These are phyloP conservation scores for Microctenopoma lineatum DNA, from an alignment of 2,797 vertebrate species.

Conservation along the genomic window DNA sequence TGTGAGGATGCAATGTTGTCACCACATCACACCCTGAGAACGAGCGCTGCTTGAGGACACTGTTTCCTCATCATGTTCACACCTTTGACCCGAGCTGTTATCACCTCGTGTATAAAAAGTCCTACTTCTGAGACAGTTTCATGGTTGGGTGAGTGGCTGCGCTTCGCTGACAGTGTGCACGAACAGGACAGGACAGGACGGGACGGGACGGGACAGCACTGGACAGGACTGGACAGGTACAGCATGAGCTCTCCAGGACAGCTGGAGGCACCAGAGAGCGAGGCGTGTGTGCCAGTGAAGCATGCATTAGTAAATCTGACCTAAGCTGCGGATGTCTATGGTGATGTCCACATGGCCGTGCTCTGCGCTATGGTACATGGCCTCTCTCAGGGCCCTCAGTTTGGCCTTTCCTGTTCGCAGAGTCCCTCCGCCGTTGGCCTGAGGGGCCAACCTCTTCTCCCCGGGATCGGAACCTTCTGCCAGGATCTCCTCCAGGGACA, in stretches of 20 bases:
- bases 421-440: slow-evolving; percentile 78
- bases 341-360: slow-evolving; percentile 90
- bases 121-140: slow-evolving; percentile 16
- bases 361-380: slow-evolving; percentile 89
- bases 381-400: slow-evolving; percentile 87
- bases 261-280: slow-evolving; percentile 68
- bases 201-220: slow-evolving; percentile 44
- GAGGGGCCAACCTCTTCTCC: slow-evolving; percentile 72
- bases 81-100: slow-evolving; percentile 34
- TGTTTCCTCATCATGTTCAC: slow-evolving; percentile 14
- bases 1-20: slow-evolving; percentile 13
- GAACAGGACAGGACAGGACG: slow-evolving; percentile 42
- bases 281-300: slow-evolving; percentile 64
- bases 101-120: slow-evolving; percentile 28
- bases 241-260: slow-evolving; percentile 75
- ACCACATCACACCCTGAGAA: slow-evolving; percentile 14
- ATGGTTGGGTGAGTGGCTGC: slow-evolving; percentile 39
- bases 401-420: slow-evolving; percentile 87
- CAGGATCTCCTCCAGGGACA: slow-evolving; percentile 88
- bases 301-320: slow-evolving; percentile 82
- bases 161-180: slow-evolving; percentile 37
- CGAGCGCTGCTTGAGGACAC: slow-evolving; percentile 18
- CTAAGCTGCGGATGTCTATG: slow-evolving; percentile 89
- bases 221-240: slow-evolving; percentile 66
- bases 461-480: slow-evolving; percentile 81